phyloP scores from a whole-genome alignment of 1,140 invertebrate species.

The Plutomurus gul region DNA sequence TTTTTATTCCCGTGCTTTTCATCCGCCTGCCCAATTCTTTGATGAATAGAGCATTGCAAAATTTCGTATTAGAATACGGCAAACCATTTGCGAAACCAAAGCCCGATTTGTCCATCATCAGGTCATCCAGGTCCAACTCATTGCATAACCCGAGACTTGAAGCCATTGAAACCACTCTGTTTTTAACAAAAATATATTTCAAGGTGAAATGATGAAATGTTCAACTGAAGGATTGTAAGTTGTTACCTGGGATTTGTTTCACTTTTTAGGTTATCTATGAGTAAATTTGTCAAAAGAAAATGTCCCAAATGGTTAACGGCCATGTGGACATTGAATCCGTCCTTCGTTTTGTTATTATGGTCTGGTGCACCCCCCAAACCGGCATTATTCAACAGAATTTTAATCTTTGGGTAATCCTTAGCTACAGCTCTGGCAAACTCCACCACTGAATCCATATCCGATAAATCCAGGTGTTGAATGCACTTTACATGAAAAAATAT shows the following conservation, averaged over 20 bases:
- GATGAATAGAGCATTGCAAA: background rate
- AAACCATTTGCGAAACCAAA: background rate
- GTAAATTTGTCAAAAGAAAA: background rate
- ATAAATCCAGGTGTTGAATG: background rate
- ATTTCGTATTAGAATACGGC: constrained; percentile 57
- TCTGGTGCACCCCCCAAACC: background rate
- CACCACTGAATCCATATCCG: background rate
- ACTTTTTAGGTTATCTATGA: background rate
- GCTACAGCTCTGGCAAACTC: background rate
- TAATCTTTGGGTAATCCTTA: background rate
- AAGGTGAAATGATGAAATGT: too few relatives aligned
- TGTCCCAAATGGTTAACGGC: background rate
- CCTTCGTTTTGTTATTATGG: background rate
- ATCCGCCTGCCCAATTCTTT: constrained; percentile 54
- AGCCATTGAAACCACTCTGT: too few relatives aligned
- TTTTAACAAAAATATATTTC: too few relatives aligned
- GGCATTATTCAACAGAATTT: constrained; percentile 8
- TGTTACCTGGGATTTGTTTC: background rate
- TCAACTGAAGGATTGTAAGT: too few relatives aligned
- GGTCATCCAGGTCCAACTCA: background rate
- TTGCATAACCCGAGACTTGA: too few relatives aligned
- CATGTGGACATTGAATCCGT: background rate
- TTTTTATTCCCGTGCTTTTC: constrained; percentile 58
- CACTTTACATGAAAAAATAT: too few relatives aligned
- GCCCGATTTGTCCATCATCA: background rate